phyloP scores from a whole-genome alignment of 1,140 invertebrate species.

The Lepidurus packardi region DNA sequence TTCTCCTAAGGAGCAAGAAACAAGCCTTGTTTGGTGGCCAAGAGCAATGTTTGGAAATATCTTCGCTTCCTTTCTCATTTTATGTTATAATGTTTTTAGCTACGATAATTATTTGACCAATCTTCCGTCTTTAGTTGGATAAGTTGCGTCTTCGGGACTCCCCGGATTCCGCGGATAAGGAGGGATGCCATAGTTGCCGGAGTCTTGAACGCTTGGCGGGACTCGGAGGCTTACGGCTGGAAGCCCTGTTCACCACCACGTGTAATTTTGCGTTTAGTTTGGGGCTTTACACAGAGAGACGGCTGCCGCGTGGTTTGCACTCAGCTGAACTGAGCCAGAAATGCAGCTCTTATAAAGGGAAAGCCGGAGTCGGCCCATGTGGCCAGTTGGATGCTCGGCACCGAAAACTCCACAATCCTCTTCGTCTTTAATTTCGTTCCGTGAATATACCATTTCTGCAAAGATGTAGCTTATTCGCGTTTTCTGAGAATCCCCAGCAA shows the following conservation, averaged over 20 bases:
- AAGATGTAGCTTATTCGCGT: background rate
- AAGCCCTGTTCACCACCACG: constrained; percentile 33
- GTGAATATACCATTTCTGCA: background rate
- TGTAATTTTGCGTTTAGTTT: constrained; percentile 35
- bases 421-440: background rate
- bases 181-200: background rate
- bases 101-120: background rate
- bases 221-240: constrained; percentile 33
- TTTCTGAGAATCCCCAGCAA: background rate
- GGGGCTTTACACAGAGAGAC: constrained; percentile 24
- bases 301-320: constrained; percentile 30
- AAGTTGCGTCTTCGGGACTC: constrained; percentile 4
- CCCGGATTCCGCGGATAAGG: background rate
- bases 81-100: constrained; percentile 11
- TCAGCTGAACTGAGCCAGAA: constrained; percentile 35
- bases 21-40: background rate
- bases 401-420: constrained; percentile 25
- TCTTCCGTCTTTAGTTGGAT: background rate
- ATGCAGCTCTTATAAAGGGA: constrained; percentile 33
- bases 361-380: constrained; percentile 28
- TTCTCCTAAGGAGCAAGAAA: background rate
- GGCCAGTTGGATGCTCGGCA: constrained; percentile 26
- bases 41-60: no score
- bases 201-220: constrained; percentile 27
- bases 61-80: no score